phyloP scores from a whole-genome alignment of 2,888 invertebrate genomes.

The Trypoxylon attenuatum region DNA sequence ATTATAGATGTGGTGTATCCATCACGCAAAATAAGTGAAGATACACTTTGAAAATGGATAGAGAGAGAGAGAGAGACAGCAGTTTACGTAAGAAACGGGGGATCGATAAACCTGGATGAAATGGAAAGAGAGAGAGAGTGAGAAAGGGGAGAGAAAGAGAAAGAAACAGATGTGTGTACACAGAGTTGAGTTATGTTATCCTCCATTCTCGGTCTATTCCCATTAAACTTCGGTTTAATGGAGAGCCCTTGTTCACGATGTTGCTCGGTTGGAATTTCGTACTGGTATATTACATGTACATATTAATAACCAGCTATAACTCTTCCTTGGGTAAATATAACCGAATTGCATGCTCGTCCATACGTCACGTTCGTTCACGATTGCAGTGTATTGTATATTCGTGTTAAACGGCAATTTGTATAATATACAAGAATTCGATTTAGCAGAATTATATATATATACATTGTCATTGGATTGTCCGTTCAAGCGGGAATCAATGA shows the following conservation, averaged over 20 bases:
- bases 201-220: not conserved
- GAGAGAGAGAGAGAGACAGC: no score
- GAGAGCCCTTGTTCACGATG: slow-evolving; percentile 4
- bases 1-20: no score
- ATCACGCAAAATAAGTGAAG: slow-evolving; percentile 10
- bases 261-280: slow-evolving; percentile 3
- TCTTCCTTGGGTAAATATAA: slow-evolving; percentile 24
- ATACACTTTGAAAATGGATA: slow-evolving; percentile 5
- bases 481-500: slow-evolving; percentile 16
- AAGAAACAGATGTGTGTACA: no score
- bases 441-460: slow-evolving; percentile 19
- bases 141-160: no score
- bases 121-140: slow-evolving; percentile 3
- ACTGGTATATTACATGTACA: not conserved
- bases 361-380: slow-evolving; percentile 10
- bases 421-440: slow-evolving; percentile 10
- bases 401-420: slow-evolving; percentile 2
- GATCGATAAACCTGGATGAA: slow-evolving; percentile 19
- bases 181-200: no score
- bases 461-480: slow-evolving; percentile 28
- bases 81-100: slow-evolving; percentile 9
- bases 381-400: slow-evolving; percentile 10
- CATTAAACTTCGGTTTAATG: slow-evolving; percentile 2
- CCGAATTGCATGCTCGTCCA: slow-evolving; percentile 11
- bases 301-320: slow-evolving; percentile 26